Evolutionary conservation across 2,797 vertebrate species (phyloP).

Genomic region (Danio choprae): DNA sequence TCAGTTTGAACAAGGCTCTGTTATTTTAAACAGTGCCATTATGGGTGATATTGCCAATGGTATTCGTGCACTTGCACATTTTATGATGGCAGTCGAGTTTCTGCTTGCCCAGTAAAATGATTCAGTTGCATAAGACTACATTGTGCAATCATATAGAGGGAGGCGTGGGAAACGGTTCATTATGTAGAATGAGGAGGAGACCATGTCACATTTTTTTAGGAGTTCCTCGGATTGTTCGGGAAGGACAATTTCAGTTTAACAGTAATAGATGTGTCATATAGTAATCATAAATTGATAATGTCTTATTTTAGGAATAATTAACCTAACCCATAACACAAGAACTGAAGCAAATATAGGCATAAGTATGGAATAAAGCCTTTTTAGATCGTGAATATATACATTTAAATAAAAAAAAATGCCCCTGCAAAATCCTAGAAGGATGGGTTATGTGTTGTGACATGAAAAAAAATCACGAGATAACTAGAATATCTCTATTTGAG

Average conservation of each 20-base stretch:
- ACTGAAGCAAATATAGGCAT: too few relatives aligned
- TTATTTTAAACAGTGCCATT: neutral
- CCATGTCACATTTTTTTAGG: slow-evolving; percentile 8
- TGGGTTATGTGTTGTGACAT: too few relatives aligned
- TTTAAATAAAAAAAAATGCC: too few relatives aligned
- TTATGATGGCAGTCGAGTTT: slow-evolving; percentile 15
- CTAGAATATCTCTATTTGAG: too few relatives aligned
- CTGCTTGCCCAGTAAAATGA: slow-evolving; percentile 36
- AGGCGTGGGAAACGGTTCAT: slow-evolving; percentile 7
- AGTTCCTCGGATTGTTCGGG: neutral
- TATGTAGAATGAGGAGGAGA: slow-evolving; percentile 20
- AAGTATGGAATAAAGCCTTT: too few relatives aligned
- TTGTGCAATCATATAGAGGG: slow-evolving; percentile 43
- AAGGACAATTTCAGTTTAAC: neutral
- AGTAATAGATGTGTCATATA: neutral
- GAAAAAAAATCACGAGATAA: too few relatives aligned
- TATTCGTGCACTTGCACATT: slow-evolving; percentile 6
- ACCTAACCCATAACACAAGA: neutral
- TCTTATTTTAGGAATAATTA: neutral
- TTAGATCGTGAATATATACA: too few relatives aligned
- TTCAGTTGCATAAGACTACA: slow-evolving; percentile 40
- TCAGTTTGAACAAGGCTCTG: neutral
- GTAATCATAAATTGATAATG: neutral
- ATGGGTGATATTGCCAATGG: neutral
- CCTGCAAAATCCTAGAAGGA: too few relatives aligned